Evolutionary conservation across 2,888 invertebrate genomes (phyloP), one percentile per base, ranked within the genome.

Genomic region (Cylloceria caligata): DNA sequence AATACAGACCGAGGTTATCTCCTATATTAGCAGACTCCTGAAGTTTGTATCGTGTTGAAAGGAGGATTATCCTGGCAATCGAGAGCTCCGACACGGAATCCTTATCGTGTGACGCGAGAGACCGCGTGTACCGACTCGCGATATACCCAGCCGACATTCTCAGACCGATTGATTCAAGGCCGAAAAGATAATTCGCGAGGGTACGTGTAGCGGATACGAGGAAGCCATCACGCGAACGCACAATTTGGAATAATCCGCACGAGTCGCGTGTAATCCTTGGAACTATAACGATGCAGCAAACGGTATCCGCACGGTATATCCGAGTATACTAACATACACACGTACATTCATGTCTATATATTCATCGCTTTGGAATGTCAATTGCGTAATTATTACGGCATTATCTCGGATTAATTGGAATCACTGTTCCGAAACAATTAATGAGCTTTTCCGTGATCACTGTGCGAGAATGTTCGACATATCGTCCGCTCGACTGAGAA

Each of bases 41-140:
- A 27, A 55, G 39, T 55, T 55, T 34, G 45, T 81, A 75, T 82
- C 82, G 75, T 71, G 82, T 67, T 82, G 36, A 19, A n/a, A 49
- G 67, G 60, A 71, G 69, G 69, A 79, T 79, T 80, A 80, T 67
- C 71, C 65, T 24, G 52, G 60, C 75, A 42, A n/a, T 65, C 55
- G 60, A 69, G 45, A 55, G 47, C 34, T 6, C 45, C 36, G 36
- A 82, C 69, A 75, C 71, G 73, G 74, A 77, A 78, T 77, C 78
- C 82, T 82, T 82, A 81, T 81, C 80, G 45, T 27, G 21, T 62
- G 69, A 62, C 34, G 45, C 39, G 52, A 47, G 19, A n/a, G 69
- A 60, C 16, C 45, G 52, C n/a, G 21, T 67, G 49, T 55, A 42
- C 19, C 52, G 24, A 16, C 11, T 73, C 62, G 36, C 55, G 55